Evolutionary conservation across 2,797 vertebrate genomes (phyloP), one percentile per base, ranked within the genome.

Genomic region (Eremophila alpestris): DNA sequence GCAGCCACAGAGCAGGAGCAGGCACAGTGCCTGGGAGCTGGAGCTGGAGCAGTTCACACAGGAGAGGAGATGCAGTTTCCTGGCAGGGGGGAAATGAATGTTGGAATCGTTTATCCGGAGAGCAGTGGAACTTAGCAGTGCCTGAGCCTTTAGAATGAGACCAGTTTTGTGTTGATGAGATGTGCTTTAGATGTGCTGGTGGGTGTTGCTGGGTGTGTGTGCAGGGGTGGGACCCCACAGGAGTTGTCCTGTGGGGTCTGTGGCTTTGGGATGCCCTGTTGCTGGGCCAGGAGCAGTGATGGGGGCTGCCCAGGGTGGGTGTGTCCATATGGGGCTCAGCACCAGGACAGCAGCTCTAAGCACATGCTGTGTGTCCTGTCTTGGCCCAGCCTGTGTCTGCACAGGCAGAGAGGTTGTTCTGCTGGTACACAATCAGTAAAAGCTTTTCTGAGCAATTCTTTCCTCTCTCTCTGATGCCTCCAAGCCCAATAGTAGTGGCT

Each of bases 251-350:
- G 20, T 7, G 4, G 49, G 76, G 16, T 26, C 32, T 13, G 11
- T 19, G 79, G 9, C 7, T 69, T 8, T 40, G 91, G 60, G 70
- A 17, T 62, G 18, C 68, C 22, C 34, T 58, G n/a, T 0, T 55
- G 22, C 36, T 36, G 36, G 36, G 36, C 36, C 36, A 36, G 36
- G 48, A 51, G 16, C 41, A 4, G 27, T 2, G 10, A 55, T 4
- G 2, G 20, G 20, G 16, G 49, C 52, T 68, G 14, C 60, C 54
- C 36, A 5, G 9, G 9, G 23, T 10, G 2, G 13, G 0, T 8
- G 32, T 22, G 2, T 4, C 34, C 11, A 7, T 7, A 1, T 0
- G 0, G 48, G 65, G 58, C 49, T 63, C 58, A 2, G 77, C 12
- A 1, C n/a, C 32, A 4, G 26, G 9, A 16, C 59, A 26, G 85